Evolutionary conservation across 2,113 vertebrate genomes (phyloP).

Genomic region (Rhinogobius similis): DNA sequence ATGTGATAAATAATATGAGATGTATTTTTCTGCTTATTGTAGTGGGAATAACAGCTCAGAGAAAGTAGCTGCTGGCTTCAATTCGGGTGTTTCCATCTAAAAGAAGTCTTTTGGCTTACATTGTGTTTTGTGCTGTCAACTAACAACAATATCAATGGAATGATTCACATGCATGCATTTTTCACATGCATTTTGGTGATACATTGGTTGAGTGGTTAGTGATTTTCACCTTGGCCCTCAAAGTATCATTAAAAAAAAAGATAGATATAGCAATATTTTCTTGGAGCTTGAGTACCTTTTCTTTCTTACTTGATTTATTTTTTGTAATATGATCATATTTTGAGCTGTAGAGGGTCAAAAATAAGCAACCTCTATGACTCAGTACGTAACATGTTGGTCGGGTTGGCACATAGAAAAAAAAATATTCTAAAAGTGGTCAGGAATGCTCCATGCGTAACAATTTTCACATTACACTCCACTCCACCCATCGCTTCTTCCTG

Average conservation of each 20-base stretch:
- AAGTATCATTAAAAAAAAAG: too few species aligned
- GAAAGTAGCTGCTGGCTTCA: slow-evolving; percentile 8
- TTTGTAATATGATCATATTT: too few species aligned
- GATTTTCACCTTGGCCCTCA: too few species aligned
- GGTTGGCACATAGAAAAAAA: too few species aligned
- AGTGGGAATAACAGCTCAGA: slow-evolving; percentile 25
- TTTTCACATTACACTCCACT: background rate
- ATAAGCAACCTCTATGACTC: too few species aligned
- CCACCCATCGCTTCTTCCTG: background rate
- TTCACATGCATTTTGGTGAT: background rate
- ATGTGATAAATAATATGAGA: slow-evolving; percentile 54
- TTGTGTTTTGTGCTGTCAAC: background rate
- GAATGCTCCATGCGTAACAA: background rate
- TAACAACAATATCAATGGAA: background rate
- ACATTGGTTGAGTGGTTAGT: background rate
- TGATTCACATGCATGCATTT: too few species aligned
- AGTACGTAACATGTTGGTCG: too few species aligned
- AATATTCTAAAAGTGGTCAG: too few species aligned
- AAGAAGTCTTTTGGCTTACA: background rate
- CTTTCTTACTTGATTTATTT: too few species aligned
- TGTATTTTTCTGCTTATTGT: slow-evolving; percentile 34
- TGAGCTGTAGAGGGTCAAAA: too few species aligned
- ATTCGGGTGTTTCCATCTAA: background rate
- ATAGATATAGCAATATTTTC: too few species aligned
- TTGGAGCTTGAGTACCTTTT: too few species aligned